Conservation (phyloP, 2,888 invertebrate genomes). For the Noctuana brunneofusca region DNA sequence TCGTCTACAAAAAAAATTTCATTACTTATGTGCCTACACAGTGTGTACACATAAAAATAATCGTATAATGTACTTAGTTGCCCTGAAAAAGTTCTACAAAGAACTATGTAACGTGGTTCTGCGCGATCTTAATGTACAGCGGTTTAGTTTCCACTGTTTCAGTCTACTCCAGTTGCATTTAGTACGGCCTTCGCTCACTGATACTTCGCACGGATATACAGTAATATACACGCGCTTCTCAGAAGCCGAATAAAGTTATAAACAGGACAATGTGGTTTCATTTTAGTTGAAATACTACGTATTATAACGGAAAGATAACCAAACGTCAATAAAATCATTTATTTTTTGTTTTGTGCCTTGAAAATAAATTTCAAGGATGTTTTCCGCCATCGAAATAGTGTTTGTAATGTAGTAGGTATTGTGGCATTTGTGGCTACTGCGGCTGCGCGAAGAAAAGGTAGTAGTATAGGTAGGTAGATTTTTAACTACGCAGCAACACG, state of each 20-base stretch:
- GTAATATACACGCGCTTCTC: background rate
- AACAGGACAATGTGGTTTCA: background rate
- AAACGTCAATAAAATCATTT: background rate
- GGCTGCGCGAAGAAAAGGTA: conserved; percentile 8
- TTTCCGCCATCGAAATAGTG: conserved; percentile 1
- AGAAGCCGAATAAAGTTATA: background rate
- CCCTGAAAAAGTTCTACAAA: no score
- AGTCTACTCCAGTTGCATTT: background rate
- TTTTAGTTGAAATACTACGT: background rate
- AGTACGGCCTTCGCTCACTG: background rate
- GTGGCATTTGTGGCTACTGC: conserved; percentile 1
- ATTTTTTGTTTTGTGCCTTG: background rate
- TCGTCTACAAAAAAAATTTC: no score
- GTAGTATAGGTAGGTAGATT: background rate
- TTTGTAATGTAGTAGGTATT: no score
- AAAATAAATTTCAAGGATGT: conserved; percentile 5
- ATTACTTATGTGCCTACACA: background rate
- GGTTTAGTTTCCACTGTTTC: background rate
- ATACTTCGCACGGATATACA: background rate
- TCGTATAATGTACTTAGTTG: no score
- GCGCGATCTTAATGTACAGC: background rate
- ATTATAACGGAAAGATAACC: background rate
- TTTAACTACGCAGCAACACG: background rate
- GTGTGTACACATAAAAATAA: background rate
- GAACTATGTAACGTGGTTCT: no score